phyloP scores from a whole-genome alignment of 2,888 invertebrate species.

The Punctoribates punctum region DNA sequence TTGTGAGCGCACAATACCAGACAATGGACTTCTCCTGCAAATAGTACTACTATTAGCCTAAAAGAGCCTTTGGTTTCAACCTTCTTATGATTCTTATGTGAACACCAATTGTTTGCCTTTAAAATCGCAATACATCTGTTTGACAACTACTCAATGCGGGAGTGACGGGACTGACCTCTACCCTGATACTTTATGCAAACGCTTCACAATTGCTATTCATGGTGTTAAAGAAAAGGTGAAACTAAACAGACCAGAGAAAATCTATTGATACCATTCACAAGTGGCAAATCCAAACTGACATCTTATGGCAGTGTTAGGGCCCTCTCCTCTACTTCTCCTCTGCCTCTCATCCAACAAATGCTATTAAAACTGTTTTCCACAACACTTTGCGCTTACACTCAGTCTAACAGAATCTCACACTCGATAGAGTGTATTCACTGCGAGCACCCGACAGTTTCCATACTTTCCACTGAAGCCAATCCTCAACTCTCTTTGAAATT shows the following conservation, averaged over 20 bases:
- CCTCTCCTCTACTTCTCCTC: too few species aligned
- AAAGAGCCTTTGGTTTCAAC: constrained; percentile 30
- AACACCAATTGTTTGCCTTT: constrained; percentile 9
- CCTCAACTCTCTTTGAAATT: background rate
- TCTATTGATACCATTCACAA: constrained; percentile 23
- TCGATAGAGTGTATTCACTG: background rate
- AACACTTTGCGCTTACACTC: background rate
- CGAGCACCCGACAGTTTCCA: background rate
- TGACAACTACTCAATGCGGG: constrained; percentile 30
- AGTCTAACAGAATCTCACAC: background rate
- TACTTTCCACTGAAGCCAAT: background rate
- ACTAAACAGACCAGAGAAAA: constrained; percentile 27
- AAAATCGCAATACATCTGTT: constrained; percentile 33
- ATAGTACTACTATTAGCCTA: constrained; percentile 27
- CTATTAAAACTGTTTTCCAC: background rate
- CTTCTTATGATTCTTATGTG: constrained; percentile 21
- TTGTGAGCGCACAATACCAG: background rate
- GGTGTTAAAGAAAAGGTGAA: constrained; percentile 4
- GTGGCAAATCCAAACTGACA: constrained; percentile 6
- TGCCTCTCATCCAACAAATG: background rate
- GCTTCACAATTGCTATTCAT: constrained; percentile 6
- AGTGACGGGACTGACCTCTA: background rate
- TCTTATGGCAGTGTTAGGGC: constrained; percentile 21
- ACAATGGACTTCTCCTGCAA: background rate
- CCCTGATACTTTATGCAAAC: constrained; percentile 28